A percentile compares a stretch with the other conserved stretches of the same genome.
Conservation (phyloP, 1,140 invertebrate species). For the Anagrus nilaparvatae region DNA sequence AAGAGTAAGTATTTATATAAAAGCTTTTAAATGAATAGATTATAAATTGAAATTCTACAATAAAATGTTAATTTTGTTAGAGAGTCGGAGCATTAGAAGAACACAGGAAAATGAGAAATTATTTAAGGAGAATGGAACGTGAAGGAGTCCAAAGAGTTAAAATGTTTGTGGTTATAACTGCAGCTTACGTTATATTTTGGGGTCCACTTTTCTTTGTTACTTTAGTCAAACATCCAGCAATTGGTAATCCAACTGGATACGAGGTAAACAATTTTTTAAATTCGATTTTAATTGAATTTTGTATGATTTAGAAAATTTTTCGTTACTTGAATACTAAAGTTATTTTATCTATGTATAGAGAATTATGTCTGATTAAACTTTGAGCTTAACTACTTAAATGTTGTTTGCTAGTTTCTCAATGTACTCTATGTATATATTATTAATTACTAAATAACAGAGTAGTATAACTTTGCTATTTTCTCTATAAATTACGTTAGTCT, state of each 20-base stretch:
- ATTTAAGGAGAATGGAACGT: conserved; percentile 63
- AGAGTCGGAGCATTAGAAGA: conserved; percentile 52
- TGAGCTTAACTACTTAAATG: no score
- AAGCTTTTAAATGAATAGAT: background rate
- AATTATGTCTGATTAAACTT: no score
- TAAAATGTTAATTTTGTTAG: conserved; percentile 16
- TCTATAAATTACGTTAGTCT: no score
- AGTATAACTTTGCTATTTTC: no score
- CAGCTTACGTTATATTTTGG: conserved; percentile 79
- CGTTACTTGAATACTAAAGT: no score
- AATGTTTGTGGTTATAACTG: conserved; percentile 77
- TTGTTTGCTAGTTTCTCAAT: no score
- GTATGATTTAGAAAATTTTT: no score
- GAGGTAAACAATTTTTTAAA: conserved; percentile 52
- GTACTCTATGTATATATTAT: no score
- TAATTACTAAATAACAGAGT: no score
- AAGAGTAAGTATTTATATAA: conserved; percentile 35
- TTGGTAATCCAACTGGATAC: conserved; percentile 58
- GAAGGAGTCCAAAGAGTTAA: conserved; percentile 69
- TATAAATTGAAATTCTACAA: background rate
- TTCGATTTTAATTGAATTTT: no score
- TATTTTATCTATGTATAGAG: no score
- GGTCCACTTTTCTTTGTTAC: conserved; percentile 80
- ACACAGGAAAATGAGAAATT: conserved; percentile 65
- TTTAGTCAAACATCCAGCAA: conserved; percentile 58